These are phyloP conservation scores for Volucella bombylans DNA, from an alignment of 2,888 invertebrate species.

Conservation along the genomic window DNA sequence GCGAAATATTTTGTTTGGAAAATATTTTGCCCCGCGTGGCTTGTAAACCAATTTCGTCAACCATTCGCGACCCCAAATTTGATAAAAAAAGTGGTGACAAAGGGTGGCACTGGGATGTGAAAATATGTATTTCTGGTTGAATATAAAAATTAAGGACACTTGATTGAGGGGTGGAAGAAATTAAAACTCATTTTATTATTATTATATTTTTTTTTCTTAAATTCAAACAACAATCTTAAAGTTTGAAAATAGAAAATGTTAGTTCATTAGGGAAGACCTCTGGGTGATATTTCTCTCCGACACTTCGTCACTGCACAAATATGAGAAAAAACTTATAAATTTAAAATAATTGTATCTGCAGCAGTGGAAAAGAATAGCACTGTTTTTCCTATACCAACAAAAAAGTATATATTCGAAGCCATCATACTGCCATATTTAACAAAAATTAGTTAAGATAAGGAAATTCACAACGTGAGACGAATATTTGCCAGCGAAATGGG, in stretches of 20 bases:
- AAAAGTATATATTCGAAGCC: conserved; percentile 12
- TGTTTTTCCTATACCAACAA: conserved; percentile 2
- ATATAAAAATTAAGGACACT: conserved; percentile 69
- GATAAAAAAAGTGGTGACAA: conserved; percentile 24
- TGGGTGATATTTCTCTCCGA: conserved; percentile 18
- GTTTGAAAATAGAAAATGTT: neutral
- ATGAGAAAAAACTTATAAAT: conserved; percentile 13
- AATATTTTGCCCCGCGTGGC: conserved; percentile 35
- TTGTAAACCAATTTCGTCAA: conserved; percentile 54
- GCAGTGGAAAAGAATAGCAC: conserved; percentile 8
- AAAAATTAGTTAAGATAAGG: conserved; percentile 27
- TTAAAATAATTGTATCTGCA: conserved; percentile 14
- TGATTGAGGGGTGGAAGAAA: conserved; percentile 44
- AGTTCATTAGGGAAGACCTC: conserved; percentile 23
- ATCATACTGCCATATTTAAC: conserved; percentile 26
- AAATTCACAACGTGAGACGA: conserved; percentile 53
- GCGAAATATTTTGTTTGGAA: conserved; percentile 44
- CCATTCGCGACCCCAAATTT: conserved; percentile 47
- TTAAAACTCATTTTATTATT: conserved; percentile 27
- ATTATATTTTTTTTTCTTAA: conserved; percentile 3
- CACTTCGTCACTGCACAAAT: conserved; percentile 46
- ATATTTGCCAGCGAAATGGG: conserved; percentile 75
- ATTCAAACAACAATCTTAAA: neutral
- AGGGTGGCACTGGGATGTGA: conserved; percentile 22
- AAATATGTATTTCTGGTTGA: conserved; percentile 49